Evolutionary conservation across 2,113 vertebrate species (phyloP).

Genomic region (Mugil cephalus): DNA sequence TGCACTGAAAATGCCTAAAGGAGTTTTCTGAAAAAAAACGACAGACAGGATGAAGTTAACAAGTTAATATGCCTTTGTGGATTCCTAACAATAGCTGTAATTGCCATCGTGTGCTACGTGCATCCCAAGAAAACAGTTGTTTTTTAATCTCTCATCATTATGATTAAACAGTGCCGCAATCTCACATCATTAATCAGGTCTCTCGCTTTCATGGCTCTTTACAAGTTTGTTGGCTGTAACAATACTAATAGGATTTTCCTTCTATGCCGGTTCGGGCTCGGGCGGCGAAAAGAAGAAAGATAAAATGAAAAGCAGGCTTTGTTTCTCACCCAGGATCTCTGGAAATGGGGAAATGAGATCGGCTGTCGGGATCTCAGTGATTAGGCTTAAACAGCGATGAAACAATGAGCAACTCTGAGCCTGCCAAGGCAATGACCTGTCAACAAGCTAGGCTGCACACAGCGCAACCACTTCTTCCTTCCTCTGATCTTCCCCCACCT

Average conservation of each 20-base stretch:
- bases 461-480: slow-evolving; percentile 41
- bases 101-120: slow-evolving; percentile 28
- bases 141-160: slow-evolving; percentile 50
- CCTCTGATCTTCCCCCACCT: slow-evolving; percentile 54
- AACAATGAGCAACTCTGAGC: slow-evolving; percentile 52
- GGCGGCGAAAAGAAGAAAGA: slow-evolving; percentile 12
- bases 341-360: slow-evolving; percentile 39
- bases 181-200: slow-evolving; percentile 46
- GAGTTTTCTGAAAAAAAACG: slow-evolving; percentile 21
- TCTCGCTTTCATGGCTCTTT: slow-evolving; percentile 42
- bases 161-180: slow-evolving; percentile 53
- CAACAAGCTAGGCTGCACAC: slow-evolving; percentile 53
- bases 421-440: slow-evolving; percentile 59
- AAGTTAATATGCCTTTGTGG: slow-evolving; percentile 38
- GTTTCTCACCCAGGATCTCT: slow-evolving; percentile 26
- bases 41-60: slow-evolving; percentile 13
- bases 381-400: slow-evolving; percentile 61
- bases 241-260: slow-evolving; percentile 46
- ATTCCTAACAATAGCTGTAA: slow-evolving; percentile 39
- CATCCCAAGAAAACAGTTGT: slow-evolving; percentile 28
- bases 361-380: slow-evolving; percentile 52
- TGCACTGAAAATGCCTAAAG: slow-evolving; percentile 32
- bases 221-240: slow-evolving; percentile 36
- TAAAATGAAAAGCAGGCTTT: slow-evolving; percentile 35
- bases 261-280: slow-evolving; percentile 19